Conservation (phyloP, 2,113 vertebrate species). For the Illadopsis cleaveri region DNA sequence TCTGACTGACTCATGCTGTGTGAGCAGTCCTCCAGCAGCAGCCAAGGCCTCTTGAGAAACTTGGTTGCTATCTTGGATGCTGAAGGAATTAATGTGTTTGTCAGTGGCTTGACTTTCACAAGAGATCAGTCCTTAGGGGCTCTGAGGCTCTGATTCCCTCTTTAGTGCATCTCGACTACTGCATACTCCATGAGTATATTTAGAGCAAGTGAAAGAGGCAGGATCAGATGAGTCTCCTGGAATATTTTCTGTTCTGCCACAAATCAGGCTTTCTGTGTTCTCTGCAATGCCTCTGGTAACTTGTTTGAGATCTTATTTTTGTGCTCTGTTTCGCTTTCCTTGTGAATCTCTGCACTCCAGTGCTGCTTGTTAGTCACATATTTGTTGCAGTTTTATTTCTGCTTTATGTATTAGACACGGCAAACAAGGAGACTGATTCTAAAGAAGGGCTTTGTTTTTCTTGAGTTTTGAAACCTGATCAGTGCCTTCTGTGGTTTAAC, state of each 20-base stretch:
- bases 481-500: not conserved
- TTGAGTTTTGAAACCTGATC: not conserved
- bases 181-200: not conserved
- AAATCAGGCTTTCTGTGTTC: not conserved
- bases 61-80: not conserved
- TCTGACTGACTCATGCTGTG: not conserved
- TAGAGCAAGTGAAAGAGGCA: not conserved
- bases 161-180: not conserved
- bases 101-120: constrained; percentile 16
- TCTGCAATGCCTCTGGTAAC: not conserved
- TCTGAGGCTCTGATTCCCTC: constrained; percentile 12
- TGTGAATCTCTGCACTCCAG: not conserved
- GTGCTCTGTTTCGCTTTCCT: not conserved
- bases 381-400: not conserved
- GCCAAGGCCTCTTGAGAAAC: not conserved
- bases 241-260: not conserved
- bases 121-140: not conserved
- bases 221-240: constrained; percentile 5
- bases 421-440: not conserved
- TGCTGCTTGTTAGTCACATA: not conserved
- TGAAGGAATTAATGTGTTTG: constrained; percentile 15
- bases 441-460: not conserved
- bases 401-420: not conserved
- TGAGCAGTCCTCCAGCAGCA: not conserved
- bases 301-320: constrained; percentile 15